Conservation (phyloP, 2,797 vertebrate species). For the Eidolon dupreanum region DNA sequence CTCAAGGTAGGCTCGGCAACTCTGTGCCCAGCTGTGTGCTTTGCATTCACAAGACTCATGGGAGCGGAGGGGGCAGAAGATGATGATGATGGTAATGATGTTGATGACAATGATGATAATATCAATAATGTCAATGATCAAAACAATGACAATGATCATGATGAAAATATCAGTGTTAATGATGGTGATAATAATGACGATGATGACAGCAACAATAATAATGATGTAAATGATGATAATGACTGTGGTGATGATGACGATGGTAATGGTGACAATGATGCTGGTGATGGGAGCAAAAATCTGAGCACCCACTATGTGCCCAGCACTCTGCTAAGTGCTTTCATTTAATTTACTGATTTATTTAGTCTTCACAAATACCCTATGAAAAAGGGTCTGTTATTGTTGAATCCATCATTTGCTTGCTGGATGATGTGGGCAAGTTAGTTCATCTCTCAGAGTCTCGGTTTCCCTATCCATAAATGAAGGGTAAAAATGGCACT, state of each 20-base stretch:
- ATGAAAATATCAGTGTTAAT: not conserved
- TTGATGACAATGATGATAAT: not conserved
- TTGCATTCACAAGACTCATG: not conserved
- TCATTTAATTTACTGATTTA: not conserved
- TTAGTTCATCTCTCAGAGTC: not conserved
- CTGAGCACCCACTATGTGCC: not conserved
- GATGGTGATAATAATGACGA: no score
- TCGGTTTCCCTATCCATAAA: not conserved
- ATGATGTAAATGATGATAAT: not conserved
- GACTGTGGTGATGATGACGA: not conserved
- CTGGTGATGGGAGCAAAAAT: not conserved
- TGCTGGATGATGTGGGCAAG: not conserved
- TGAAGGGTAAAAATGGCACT: not conserved
- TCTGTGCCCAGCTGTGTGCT: not conserved
- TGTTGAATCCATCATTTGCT: not conserved
- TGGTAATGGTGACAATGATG: not conserved
- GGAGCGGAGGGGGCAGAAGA: not conserved
- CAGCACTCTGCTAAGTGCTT: not conserved
- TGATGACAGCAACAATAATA: no score
- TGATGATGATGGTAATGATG: no score
- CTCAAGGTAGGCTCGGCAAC: not conserved
- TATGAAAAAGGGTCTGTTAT: not conserved
- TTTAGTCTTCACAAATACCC: not conserved
- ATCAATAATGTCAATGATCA: accelerated
- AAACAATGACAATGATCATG: no score